Conservation (phyloP, 2,797 vertebrate genomes). For the Schizopygopsis malacanthus region DNA sequence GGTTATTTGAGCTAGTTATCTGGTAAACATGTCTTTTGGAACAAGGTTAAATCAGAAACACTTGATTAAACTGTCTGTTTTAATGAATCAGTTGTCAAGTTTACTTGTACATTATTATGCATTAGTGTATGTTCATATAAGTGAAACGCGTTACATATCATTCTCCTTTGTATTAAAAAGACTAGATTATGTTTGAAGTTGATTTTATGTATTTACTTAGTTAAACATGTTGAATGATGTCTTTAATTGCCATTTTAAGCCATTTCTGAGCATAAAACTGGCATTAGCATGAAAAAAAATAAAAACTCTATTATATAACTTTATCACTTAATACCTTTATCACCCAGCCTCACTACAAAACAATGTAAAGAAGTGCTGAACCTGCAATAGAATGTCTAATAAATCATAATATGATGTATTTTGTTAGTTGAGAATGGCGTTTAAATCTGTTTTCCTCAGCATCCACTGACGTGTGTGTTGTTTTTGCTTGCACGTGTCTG, state of each 20-base stretch:
- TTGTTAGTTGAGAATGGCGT: background rate
- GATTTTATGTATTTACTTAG: background rate
- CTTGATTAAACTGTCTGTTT: background rate
- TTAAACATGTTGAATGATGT: background rate
- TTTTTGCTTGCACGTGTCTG: background rate
- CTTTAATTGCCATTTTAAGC: background rate
- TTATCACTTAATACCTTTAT: background rate
- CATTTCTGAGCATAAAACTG: background rate
- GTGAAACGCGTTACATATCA: background rate
- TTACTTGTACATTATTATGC: background rate
- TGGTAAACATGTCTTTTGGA: background rate
- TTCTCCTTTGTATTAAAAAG: background rate
- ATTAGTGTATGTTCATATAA: background rate
- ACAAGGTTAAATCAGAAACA: background rate
- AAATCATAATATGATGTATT: background rate
- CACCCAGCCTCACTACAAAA: background rate
- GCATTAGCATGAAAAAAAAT: background rate
- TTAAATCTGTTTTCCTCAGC: background rate
- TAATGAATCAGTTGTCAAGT: background rate
- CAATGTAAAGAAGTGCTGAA: background rate
- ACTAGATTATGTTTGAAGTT: too few relatives aligned
- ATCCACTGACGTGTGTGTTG: background rate
- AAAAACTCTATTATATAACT: too few relatives aligned
- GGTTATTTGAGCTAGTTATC: background rate
- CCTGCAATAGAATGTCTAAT: background rate